Evolutionary conservation across 1,140 invertebrate species (phyloP).

Genomic region (Aethina tumida): DNA sequence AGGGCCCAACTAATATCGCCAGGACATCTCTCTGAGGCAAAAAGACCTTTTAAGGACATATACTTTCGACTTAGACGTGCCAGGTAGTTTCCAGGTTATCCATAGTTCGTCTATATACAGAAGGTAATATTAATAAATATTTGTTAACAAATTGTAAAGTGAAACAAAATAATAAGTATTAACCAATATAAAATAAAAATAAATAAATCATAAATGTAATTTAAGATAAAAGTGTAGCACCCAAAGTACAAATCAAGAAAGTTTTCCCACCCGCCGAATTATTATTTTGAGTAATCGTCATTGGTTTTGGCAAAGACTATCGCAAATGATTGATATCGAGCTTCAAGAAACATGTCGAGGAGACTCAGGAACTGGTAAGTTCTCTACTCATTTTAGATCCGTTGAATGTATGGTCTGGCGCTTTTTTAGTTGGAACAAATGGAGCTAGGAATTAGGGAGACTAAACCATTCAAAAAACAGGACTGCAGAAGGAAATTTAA

Average conservation of each 20-base stretch:
- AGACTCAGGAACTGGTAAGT: slow-evolving; percentile 75
- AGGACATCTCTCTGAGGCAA: too few relatives aligned
- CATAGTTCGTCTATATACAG: too few relatives aligned
- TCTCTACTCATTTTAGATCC: slow-evolving; percentile 5
- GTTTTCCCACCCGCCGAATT: slow-evolving; percentile 4
- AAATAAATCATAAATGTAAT: too few relatives aligned
- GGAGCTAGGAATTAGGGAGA: slow-evolving; percentile 78
- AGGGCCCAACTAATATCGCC: too few relatives aligned
- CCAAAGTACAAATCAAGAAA: slow-evolving; percentile 38
- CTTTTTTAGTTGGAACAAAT: slow-evolving; percentile 70
- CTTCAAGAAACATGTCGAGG: slow-evolving; percentile 70
- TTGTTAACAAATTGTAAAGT: too few relatives aligned
- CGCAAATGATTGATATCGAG: slow-evolving; percentile 50
- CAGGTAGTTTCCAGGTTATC: too few relatives aligned
- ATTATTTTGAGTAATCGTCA: slow-evolving; percentile 1
- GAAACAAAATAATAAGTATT: too few relatives aligned
- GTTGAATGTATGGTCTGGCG: slow-evolving; percentile 3
- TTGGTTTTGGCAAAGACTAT: slow-evolving; percentile 44
- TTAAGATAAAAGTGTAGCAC: too few relatives aligned
- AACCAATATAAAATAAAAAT: too few relatives aligned
- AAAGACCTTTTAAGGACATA: too few relatives aligned
- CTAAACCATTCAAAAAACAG: slow-evolving; percentile 53
- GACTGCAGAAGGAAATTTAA: slow-evolving; percentile 69
- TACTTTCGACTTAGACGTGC: too few relatives aligned
- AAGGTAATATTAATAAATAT: too few relatives aligned